phyloP scores from a whole-genome alignment of 2,113 vertebrate genomes.

The Symphodus melops region DNA sequence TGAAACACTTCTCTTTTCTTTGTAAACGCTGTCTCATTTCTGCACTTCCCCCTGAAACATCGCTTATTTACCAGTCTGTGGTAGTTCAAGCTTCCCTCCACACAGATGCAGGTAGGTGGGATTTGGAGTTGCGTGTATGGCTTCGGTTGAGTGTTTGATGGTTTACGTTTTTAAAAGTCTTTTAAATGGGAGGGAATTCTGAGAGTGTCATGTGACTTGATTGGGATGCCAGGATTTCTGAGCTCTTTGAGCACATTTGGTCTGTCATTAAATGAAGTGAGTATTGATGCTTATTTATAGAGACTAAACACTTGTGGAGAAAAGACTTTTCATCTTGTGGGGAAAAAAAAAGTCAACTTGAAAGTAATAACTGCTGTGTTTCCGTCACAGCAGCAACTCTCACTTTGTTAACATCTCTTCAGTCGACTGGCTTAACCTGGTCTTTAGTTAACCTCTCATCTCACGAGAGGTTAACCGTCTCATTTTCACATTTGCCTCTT shows the following conservation, averaged over 20 bases:
- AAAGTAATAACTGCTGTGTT: slow-evolving; percentile 29
- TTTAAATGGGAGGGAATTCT: background rate
- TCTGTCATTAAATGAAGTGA: too few relatives aligned
- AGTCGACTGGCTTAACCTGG: background rate
- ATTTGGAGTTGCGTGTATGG: background rate
- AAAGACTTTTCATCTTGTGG: slow-evolving; percentile 1
- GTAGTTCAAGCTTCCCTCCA: background rate
- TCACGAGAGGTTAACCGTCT: too few relatives aligned
- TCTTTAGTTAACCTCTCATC: background rate
- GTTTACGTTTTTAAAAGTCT: background rate
- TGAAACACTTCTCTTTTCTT: slow-evolving; percentile 49
- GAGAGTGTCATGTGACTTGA: too few relatives aligned
- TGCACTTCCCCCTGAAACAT: slow-evolving; percentile 16
- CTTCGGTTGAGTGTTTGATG: background rate
- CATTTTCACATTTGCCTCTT: background rate
- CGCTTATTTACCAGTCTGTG: background rate
- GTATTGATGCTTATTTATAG: too few relatives aligned
- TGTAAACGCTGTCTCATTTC: slow-evolving; percentile 29
- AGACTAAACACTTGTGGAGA: background rate
- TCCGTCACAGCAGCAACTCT: too few relatives aligned
- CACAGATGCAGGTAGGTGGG: slow-evolving; percentile 40
- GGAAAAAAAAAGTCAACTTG: slow-evolving; percentile 3
- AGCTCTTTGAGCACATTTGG: too few relatives aligned
- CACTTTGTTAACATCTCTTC: background rate
- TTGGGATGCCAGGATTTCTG: too few relatives aligned